Conservation (phyloP, 2,888 invertebrate genomes). For the Dryadula phaetusa region DNA sequence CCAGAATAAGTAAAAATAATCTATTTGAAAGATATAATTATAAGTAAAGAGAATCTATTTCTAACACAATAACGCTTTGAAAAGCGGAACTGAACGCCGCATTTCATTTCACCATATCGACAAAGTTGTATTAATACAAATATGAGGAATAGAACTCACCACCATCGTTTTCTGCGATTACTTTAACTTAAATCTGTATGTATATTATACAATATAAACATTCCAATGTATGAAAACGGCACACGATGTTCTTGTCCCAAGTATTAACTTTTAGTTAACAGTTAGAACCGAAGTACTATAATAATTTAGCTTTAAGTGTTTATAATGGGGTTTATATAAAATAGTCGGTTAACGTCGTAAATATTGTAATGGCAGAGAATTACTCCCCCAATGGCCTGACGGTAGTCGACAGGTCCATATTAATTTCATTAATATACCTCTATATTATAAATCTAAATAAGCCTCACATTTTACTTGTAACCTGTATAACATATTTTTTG, state of each 20-base stretch:
- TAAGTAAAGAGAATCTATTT: too few relatives aligned
- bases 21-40: too few relatives aligned
- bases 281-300: conserved; percentile 8
- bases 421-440: conserved; percentile 10
- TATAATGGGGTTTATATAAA: conserved; percentile 8
- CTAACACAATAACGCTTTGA: too few relatives aligned
- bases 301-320: conserved; percentile 16
- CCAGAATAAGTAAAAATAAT: too few relatives aligned
- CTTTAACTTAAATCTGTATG: too few relatives aligned
- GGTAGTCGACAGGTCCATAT: conserved; percentile 22
- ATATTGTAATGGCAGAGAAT: conserved; percentile 33
- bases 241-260: not conserved
- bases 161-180: too few relatives aligned
- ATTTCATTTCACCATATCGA: too few relatives aligned
- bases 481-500: too few relatives aligned
- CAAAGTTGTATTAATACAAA: too few relatives aligned
- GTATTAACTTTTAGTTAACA: not conserved
- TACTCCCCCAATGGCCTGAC: conserved; percentile 32
- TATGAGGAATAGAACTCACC: too few relatives aligned
- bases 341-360: conserved; percentile 27
- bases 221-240: not conserved
- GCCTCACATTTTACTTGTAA: not conserved
- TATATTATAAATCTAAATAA: not conserved
- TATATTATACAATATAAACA: not conserved
- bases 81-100: too few relatives aligned